Base-by-base conservation (phyloP, 2,113 vertebrate genomes). In the Rhinichthys klamathensis region DNA sequence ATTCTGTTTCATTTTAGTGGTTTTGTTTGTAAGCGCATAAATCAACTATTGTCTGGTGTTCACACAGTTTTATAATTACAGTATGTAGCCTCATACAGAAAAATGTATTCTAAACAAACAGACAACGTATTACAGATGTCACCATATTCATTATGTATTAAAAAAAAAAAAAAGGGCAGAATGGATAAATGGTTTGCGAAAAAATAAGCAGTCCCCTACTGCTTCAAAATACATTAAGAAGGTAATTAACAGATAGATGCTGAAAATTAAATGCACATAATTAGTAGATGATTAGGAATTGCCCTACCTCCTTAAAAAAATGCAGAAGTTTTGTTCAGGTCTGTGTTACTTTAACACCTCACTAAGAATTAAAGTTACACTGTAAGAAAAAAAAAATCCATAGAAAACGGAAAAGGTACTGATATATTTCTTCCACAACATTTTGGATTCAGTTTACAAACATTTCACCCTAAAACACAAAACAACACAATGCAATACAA, bases 191-290 rank as follows among this genome's bases (percentile, higher is more conserved):
- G 3, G 25, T 30, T 15, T 27, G 46, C 25, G 44, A 51, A 44
- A 75, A 30, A 74, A 27, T 44, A 73, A 25, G 38, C 38, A 44
- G 38, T 44, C 23, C 69, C 23, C 23, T 73, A 73, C 38, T 44
- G 69, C 38, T 73, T 73, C 35, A n/a, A 73, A 73, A 44, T 23
- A 46, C 44, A 46, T 75, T 75, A 75, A 75, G n/a, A 30, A 51
- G n/a, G 15, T 75, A 75, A 75, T 75, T 75, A 75, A n/a, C 46
- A 75, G 41, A 44, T 75, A 25, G 44, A 44, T 75, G 13, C 44
- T 75, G 69, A 51, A 70, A 75, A 75, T 75, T 15, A 51, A 75
- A 75, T 10, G 15, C 69, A 73, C 5, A 11, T 73, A n/a, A 73
- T 73, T 73, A 44, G 38, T n/a, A 44, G 38, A 73, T 6, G 23